Evolutionary conservation across 2,113 vertebrate genomes (phyloP), one percentile per base, ranked within the genome.

Genomic region (Pristiophorus japonicus): DNA sequence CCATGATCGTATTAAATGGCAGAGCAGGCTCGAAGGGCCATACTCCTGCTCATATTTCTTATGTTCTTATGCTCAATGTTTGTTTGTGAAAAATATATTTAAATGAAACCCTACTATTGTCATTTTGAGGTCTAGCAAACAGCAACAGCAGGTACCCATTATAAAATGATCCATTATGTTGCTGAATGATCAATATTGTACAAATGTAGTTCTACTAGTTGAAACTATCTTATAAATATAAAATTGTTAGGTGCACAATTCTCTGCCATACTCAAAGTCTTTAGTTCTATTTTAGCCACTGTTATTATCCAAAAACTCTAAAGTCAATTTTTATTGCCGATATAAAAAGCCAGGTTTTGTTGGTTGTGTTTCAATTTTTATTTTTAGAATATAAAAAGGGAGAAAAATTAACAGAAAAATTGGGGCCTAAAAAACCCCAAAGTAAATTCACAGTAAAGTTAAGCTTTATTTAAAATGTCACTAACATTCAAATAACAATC

Each of bases 161-260:
- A 42, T 42, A 81, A 30, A 81, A 81, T 81, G 38, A 22, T 45
- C 11, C 24, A 3, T 92, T 12, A 47, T 94, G 51, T 14, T 70
- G 62, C 20, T 67, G 27, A 51, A 94, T 47, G 27, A 70, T 70
- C 66, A 70, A 30, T 67, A 94, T 73, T 70, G 4, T 12, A 67
- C 42, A 94, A 94, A 24, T 34, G n/a, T 18, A 70, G 45, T 51
- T 70, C 20, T 14, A 66, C 45, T 70, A 51, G 27, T 47, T 94
- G 66, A 70, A 90, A 94, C 65, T 51, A 73, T 94, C 66, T 67
- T 94, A 27, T 38, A 70, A 88, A 90, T 59, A 11, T 22, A 90
- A 70, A 73, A 42, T 27, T 70, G 22, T 3, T 47, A 67, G 34
- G 24, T 67, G 42, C 45, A 70, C 8, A 94, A 67, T 14, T 94